Evolutionary conservation across 2,888 invertebrate species (phyloP), one percentile per base, ranked within the genome.

Genomic region (Malthinus seriepunctatus): DNA sequence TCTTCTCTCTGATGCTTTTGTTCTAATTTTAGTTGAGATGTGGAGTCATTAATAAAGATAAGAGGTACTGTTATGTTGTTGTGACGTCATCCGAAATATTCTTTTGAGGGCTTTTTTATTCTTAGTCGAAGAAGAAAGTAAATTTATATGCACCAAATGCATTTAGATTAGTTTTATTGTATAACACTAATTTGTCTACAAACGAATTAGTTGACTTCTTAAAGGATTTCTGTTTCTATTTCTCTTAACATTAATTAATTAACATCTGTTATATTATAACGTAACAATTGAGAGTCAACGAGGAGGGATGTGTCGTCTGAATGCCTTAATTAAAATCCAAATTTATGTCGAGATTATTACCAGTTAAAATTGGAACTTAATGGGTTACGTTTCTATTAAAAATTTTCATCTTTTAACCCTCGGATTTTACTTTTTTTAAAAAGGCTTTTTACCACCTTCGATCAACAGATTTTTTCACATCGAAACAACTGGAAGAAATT

Each of bases 11-110:
- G 59, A 60, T 59, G 56, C 67, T 67, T 67, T 67, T 67, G 64
- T 65, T 67, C 65, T 64, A 65, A 67, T 59, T 63, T 65, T 67
- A 65, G 63, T 56, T 48, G 42, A 61, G 64, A 66, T 65, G n/a
- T n/a, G 60, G 57, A 63, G 64, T 65, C 63, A 65, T 65, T 67
- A 67, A 65, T 65, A 67, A 63, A 67, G 67, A 67, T 65, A 65
- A 65, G 64, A 64, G 60, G 65, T 60, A 63, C 60, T 60, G 61
- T 60, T 64, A 57, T 61, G 60, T 49, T 54, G 55, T 44, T 45
- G 56, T 67, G 64, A 65, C 64, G 65, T 65, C 67, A 67, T 52
- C 47, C 49, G 2, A 23, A 53, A 56, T 56, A 56, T 47, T 47
- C 56, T 56, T 15, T 60, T 53, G 52, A 52, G 51, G 60, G 56